Evolutionary conservation across 2,113 vertebrate genomes (phyloP), one percentile per base, ranked within the genome.

Genomic region (Tautogolabrus adspersus): DNA sequence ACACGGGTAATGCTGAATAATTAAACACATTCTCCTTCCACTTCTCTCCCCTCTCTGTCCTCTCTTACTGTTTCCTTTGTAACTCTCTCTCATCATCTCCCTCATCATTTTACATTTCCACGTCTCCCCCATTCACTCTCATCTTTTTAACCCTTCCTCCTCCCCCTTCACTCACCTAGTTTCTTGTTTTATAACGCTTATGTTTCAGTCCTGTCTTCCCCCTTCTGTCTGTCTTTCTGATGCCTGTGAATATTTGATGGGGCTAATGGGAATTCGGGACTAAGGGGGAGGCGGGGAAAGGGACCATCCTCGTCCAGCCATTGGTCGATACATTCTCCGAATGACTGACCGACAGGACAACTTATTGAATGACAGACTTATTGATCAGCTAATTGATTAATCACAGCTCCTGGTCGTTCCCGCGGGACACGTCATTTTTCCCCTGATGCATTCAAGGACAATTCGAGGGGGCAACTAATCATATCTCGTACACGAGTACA

Each of bases 1-100:
- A 91, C 90, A 93, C 52, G 87, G 87, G 79, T 90, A 87, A 81
- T 86, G 79, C 79, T 94, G 79, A 94, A 94, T 94, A 92, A 93
- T 93, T 94, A 88, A 94, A 86, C 81, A 76, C 75, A 42, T 74
- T 87, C 89, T 86, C 77, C 83, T 72, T 87, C 79, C 61, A 67
- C 68, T 75, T 73, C 66, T 52, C 65, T 56, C 72, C 69, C 72
- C 49, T 76, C 72, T 18, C 26, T 10, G 12, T 87, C 79, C 42
- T 57, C 55, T 51, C 76, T 70, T 72, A 40, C 21, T n/a, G 51
- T 66, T 73, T 72, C 70, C 49, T 73, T 34, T 81, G 64, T 86
- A 58, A 21, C 74, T 80, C 40, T 73, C 21, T 77, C 60, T 64
- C 62, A 37, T 77, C 79, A 79, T 59, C 70, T 81, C 66, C 46